phyloP scores from a whole-genome alignment of 2,888 invertebrate genomes.

The Pteria penguin region DNA sequence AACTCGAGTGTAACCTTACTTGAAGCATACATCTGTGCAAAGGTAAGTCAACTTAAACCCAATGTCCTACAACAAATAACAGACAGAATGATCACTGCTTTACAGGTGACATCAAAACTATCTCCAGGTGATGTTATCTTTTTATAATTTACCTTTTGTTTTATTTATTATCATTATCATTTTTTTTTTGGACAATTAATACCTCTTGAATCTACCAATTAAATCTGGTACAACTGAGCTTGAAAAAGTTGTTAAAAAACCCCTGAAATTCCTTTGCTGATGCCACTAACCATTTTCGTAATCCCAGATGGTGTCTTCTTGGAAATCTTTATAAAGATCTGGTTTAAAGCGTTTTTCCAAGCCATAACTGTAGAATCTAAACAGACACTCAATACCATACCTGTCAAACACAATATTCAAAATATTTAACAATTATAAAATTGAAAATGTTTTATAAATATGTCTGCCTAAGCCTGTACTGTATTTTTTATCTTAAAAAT shows the following conservation, averaged over 20 bases:
- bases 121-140: no score
- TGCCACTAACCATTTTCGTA: constrained; percentile 90
- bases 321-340: constrained; percentile 97
- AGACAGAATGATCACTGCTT: neutral
- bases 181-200: no score
- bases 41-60: neutral
- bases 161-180: no score
- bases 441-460: neutral
- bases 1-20: no score
- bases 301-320: constrained; percentile 93
- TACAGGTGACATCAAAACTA: neutral
- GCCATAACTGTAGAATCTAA: constrained; percentile 98
- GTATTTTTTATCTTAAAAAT: neutral
- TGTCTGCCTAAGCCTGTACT: neutral
- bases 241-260: no score
- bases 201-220: no score
- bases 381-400: constrained; percentile 86
- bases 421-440: neutral
- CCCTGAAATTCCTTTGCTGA: no score
- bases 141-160: no score
- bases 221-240: no score
- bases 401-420: constrained; percentile 73
- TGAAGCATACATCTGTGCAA: no score
- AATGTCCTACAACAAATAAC: no score
- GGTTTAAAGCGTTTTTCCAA: constrained; percentile 96